Conservation (phyloP, 2,797 vertebrate genomes). For the Pelobates cultripes region DNA sequence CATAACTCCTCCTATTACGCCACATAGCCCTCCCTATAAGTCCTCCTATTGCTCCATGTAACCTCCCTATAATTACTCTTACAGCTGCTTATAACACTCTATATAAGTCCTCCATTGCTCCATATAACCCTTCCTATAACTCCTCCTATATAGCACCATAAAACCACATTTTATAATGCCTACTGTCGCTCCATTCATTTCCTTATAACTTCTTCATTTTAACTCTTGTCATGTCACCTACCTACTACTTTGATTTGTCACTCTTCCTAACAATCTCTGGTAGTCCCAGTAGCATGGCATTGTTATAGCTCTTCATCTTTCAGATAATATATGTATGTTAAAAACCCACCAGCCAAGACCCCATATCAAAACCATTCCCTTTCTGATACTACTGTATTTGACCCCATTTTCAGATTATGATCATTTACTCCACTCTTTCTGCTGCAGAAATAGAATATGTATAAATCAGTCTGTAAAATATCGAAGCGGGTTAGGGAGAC, state of each 20-base stretch:
- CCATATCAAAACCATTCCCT: constrained; percentile 25
- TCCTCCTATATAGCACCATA: neutral
- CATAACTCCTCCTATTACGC: neutral
- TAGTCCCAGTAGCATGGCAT: neutral
- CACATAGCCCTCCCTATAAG: neutral
- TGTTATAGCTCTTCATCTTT: neutral
- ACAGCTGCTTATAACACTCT: neutral
- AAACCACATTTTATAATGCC: neutral
- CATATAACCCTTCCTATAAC: neutral
- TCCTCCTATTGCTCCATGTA: neutral
- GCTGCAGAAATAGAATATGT: constrained; percentile 70
- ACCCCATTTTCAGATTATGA: constrained; percentile 78
- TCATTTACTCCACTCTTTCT: constrained; percentile 76
- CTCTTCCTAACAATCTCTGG: neutral
- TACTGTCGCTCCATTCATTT: neutral
- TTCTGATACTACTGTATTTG: constrained; percentile 48
- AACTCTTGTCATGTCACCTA: no score
- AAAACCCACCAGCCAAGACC: neutral
- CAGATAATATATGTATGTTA: neutral
- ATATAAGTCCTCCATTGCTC: no score
- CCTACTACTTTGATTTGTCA: neutral
- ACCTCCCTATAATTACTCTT: neutral
- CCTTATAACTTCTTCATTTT: neutral
- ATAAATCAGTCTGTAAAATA: constrained; percentile 81
- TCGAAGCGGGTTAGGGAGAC: constrained; percentile 66